Conservation (phyloP, 2,797 vertebrate species). For the Arctocebus calabarensis region DNA sequence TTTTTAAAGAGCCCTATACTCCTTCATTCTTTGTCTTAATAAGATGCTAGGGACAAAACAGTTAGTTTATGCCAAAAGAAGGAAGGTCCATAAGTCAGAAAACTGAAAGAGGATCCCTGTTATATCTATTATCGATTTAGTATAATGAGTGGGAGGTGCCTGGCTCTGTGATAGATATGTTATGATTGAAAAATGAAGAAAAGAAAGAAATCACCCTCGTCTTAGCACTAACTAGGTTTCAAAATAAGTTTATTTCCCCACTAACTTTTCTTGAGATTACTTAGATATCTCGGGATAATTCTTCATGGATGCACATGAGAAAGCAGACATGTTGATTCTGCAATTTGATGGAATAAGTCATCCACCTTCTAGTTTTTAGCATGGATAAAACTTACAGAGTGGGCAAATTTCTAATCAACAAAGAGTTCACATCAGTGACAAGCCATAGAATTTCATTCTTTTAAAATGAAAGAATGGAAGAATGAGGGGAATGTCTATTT, state of each 20-base stretch:
- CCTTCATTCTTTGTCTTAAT: not conserved
- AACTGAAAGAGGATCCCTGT: not conserved
- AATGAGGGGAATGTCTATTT: not conserved
- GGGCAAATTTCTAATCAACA: not conserved
- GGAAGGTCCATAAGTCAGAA: not conserved
- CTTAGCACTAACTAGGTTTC: conserved; percentile 17
- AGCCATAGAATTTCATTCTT: not conserved
- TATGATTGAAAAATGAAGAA: conserved; percentile 3
- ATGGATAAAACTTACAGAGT: not conserved
- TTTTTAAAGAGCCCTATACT: no score
- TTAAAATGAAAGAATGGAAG: not conserved
- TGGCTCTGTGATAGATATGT: not conserved
- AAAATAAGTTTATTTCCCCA: conserved; percentile 48
- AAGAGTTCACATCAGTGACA: not conserved
- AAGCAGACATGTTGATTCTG: conserved; percentile 9
- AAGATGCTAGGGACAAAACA: not conserved
- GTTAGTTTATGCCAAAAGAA: not conserved
- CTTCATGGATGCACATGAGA: conserved; percentile 12
- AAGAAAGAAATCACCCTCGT: not conserved
- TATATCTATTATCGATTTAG: not conserved
- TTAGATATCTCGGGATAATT: conserved; percentile 59
- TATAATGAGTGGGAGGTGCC: not conserved
- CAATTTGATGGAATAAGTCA: not conserved
- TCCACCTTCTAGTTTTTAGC: conserved; percentile 28
- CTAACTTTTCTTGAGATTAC: conserved; percentile 39